Percentiles rank a stretch among this genome's conserved stretches.
These are phyloP conservation scores for human (Homo sapiens) DNA, from an alignment of 2,113 vertebrate species.

Conservation along the genomic window GRCh38 chr15:60081001-60081500, in stretches of 20 bases:
- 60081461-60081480: background rate
- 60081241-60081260: background rate
- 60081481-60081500: fast-evolving
- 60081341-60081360: background rate
- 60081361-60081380: background rate
- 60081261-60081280: background rate
- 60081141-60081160: too few relatives aligned
- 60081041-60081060: too few relatives aligned
- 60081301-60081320: background rate
- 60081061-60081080: too few relatives aligned
- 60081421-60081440: background rate
- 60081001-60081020: too few relatives aligned
- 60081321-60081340: background rate
- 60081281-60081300: background rate
- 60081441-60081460: background rate
- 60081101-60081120: too few relatives aligned
- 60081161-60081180: background rate
- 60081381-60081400: background rate
- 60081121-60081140: too few relatives aligned
- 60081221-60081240: background rate
- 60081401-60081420: background rate
- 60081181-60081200: background rate
- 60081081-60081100: too few relatives aligned
- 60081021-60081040: too few relatives aligned
- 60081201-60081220: background rate